Percentiles rank a stretch among this genome's conserved stretches.
phyloP scores from a whole-genome alignment of 2,888 invertebrate species.

The Troilus luridus region DNA sequence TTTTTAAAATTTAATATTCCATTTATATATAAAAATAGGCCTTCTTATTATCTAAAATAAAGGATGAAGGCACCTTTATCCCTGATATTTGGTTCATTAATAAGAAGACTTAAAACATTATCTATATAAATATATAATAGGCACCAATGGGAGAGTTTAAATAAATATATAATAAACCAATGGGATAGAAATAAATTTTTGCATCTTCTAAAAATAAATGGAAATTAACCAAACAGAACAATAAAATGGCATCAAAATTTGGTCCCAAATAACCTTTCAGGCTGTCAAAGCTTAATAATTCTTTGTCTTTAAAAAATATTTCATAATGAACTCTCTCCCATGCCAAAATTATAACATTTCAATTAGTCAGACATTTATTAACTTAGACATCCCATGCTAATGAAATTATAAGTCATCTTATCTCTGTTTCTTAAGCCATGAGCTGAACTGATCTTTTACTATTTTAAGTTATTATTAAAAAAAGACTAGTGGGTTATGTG shows the following conservation, averaged over 20 bases:
- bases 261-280: constrained; percentile 53
- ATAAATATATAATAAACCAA: constrained; percentile 34
- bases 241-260: constrained; percentile 58
- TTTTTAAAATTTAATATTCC: constrained; percentile 8
- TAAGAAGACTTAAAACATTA: constrained; percentile 50
- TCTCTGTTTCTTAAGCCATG: not conserved
- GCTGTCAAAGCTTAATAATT: constrained; percentile 10
- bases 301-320: constrained; percentile 18
- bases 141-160: constrained; percentile 52
- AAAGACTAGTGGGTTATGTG: constrained; percentile 16
- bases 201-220: constrained; percentile 17
- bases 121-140: constrained; percentile 48
- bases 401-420: not conserved
- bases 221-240: not conserved
- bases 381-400: constrained; percentile 5
- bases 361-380: constrained; percentile 44
- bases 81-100: constrained; percentile 59
- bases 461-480: constrained; percentile 14
- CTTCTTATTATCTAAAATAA: constrained; percentile 33
- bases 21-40: constrained; percentile 51
- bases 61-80: constrained; percentile 59
- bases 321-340: constrained; percentile 40
- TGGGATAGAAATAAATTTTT: not conserved
- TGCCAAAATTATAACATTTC: constrained; percentile 41
- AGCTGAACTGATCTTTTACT: constrained; percentile 41